Percentiles rank a stretch among this genome's conserved stretches.
phyloP scores from a whole-genome alignment of 2,888 invertebrate genomes.

The Drosophila niveifrons region DNA sequence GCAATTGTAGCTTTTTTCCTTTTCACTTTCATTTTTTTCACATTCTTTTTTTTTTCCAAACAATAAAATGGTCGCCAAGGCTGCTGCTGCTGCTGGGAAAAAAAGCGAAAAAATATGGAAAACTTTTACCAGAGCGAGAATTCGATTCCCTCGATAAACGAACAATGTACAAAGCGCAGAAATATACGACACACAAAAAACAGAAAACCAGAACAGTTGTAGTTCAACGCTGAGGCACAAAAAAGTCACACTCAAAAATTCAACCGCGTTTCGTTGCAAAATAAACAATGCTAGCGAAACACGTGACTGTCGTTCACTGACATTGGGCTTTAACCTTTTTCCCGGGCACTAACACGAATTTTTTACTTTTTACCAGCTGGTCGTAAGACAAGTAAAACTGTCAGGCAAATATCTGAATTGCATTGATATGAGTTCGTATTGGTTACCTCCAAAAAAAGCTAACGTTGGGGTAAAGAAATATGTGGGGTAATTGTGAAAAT shows the following conservation, averaged over 20 bases:
- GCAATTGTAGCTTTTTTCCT: constrained; percentile 68
- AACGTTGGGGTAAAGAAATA: neutral
- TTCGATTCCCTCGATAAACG: constrained; percentile 74
- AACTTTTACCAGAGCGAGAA: constrained; percentile 63
- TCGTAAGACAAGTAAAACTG: neutral
- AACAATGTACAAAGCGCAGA: constrained; percentile 15
- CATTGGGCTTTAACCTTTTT: constrained; percentile 15
- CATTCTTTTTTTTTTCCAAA: constrained; percentile 40
- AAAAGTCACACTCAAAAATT: constrained; percentile 39
- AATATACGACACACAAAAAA: neutral
- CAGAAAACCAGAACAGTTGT: constrained; percentile 7
- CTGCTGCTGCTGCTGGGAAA: constrained; percentile 24
- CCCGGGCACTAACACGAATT: neutral
- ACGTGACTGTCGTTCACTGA: constrained; percentile 37
- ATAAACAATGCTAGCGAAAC: constrained; percentile 33
- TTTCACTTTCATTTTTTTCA: neutral
- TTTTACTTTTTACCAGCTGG: constrained; percentile 3
- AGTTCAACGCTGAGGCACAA: constrained; percentile 28
- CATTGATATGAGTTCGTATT: neutral
- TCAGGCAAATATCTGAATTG: neutral
- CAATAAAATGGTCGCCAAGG: constrained; percentile 74
- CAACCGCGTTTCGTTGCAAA: constrained; percentile 28
- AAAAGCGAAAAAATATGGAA: constrained; percentile 36
- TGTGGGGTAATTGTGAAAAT: neutral
- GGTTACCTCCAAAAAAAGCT: neutral